These are phyloP conservation scores for Drosophila elegans DNA, from an alignment of 1,140 invertebrate species.

Conservation along the genomic window DNA sequence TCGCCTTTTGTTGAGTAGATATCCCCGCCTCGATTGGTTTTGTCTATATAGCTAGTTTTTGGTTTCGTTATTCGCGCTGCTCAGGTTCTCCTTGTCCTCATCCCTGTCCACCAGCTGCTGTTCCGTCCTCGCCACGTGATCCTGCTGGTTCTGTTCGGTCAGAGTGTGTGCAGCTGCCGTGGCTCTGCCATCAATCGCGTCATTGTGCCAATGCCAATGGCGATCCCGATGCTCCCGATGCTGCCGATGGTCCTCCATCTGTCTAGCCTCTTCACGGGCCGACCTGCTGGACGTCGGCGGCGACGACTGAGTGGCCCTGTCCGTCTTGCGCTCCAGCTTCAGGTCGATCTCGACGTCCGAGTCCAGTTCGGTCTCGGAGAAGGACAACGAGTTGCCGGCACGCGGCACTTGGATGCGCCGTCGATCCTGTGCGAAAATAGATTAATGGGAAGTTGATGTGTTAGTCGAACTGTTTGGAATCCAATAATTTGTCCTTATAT, in stretches of 20 bases:
- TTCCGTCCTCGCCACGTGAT: background rate
- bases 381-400: constrained; percentile 89
- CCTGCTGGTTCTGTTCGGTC: background rate
- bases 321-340: constrained; percentile 47
- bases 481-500: too few relatives aligned
- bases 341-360: constrained; percentile 86
- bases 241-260: background rate
- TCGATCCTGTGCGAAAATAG: constrained; percentile 45
- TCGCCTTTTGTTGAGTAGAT: constrained; percentile 31
- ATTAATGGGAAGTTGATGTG: background rate
- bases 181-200: constrained; percentile 6
- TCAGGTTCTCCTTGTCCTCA: constrained; percentile 51
- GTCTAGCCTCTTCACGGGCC: constrained; percentile 17
- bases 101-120: constrained; percentile 22
- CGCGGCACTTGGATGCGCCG: constrained; percentile 86
- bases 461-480: too few relatives aligned
- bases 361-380: constrained; percentile 92
- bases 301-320: constrained; percentile 56
- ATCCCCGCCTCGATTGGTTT: constrained; percentile 48
- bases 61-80: constrained; percentile 63
- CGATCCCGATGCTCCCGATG: background rate
- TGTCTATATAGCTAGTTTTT: constrained; percentile 60
- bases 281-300: constrained; percentile 12
- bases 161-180: background rate
- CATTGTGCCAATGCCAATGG: constrained; percentile 6